Evolutionary conservation across 2,797 vertebrate species (phyloP), one percentile per base, ranked within the genome.

Genomic region (Odontamblyopus lacepedii): DNA sequence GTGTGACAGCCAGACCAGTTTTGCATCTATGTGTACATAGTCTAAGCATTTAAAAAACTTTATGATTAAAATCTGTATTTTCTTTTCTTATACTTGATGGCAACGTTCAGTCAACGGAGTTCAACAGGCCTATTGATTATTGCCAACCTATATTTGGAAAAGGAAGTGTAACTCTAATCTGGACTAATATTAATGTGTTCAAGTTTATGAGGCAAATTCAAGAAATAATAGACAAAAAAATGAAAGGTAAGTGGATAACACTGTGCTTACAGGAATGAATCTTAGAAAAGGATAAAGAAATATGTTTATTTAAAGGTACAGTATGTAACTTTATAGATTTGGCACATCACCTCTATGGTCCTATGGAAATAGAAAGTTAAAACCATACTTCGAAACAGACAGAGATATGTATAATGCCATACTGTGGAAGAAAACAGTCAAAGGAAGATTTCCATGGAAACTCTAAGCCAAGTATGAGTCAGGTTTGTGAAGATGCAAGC

Each of bases 1-100:
- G 8, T 70, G 35, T 56, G 75, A 67, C 63, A 62, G 75, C 69
- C 68, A 38, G 77, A 87, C 79, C 82, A 69, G 85, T 87, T 87
- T 84, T 11, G 4, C 12, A 27, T 44, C 11, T 13, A 23, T 15
- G 13, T 48, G 23, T 6, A 26, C 19, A 44, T 26, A 44, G 62
- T 19, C 35, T 63, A 41, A 63, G 11, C 9, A 44, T 44, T 48
- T 48, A 4, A 13, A 44, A 13, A 13, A 48, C 44, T 15, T 48
- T 1, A 48, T 48, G 13, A 15, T 48, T 23, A 23, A 55, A 55
- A 7, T 55, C 19, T 2, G 53, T 9, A n/a, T 26, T 56, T 56
- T 26, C n/a, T 56, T 1, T 11, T 0, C 9, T n/a, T 18, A 48
- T 15, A 48, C 44, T 53, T 23, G 0, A 9, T 11, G 53, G 23